Percentiles rank a stretch among this genome's conserved stretches.
Conservation (phyloP, 2,888 invertebrate genomes). For the Miltochrista miniata region DNA sequence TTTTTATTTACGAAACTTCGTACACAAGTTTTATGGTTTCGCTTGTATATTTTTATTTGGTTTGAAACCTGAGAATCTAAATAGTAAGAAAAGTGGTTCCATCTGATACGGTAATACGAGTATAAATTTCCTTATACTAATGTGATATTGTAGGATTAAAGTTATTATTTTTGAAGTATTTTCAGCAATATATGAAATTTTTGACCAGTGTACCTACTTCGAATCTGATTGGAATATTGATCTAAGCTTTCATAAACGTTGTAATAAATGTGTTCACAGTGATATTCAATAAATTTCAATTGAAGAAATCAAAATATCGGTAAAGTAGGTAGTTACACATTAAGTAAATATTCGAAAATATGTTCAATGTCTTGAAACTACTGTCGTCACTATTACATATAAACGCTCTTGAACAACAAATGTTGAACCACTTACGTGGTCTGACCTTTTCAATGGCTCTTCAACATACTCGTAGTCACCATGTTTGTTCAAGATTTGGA, state of each 20-base stretch:
- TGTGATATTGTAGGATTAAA: too few relatives aligned
- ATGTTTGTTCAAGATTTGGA: constrained; percentile 52
- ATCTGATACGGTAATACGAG: too few relatives aligned
- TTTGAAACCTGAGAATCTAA: too few relatives aligned
- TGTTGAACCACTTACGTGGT: constrained; percentile 20
- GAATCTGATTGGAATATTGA: not conserved
- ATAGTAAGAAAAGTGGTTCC: too few relatives aligned
- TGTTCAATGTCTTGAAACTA: not conserved
- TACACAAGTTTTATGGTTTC: too few relatives aligned
- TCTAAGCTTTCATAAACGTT: not conserved
- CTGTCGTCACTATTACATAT: constrained; percentile 1
- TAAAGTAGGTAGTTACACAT: not conserved
- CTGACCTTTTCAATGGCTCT: constrained; percentile 38
- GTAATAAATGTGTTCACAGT: not conserved
- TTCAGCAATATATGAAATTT: not conserved
- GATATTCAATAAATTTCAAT: not conserved
- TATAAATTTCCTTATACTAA: too few relatives aligned
- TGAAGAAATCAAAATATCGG: not conserved
- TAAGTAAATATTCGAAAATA: not conserved
- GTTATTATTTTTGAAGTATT: too few relatives aligned
- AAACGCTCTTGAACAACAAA: constrained; percentile 4
- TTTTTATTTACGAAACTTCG: not conserved
- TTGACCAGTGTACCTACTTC: not conserved
- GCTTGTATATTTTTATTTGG: too few relatives aligned
- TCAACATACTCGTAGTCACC: constrained; percentile 41